Percentiles rank a stretch among this genome's conserved stretches.
Conservation (phyloP, 1,140 invertebrate species). For the Leptonema lineaticorne region DNA sequence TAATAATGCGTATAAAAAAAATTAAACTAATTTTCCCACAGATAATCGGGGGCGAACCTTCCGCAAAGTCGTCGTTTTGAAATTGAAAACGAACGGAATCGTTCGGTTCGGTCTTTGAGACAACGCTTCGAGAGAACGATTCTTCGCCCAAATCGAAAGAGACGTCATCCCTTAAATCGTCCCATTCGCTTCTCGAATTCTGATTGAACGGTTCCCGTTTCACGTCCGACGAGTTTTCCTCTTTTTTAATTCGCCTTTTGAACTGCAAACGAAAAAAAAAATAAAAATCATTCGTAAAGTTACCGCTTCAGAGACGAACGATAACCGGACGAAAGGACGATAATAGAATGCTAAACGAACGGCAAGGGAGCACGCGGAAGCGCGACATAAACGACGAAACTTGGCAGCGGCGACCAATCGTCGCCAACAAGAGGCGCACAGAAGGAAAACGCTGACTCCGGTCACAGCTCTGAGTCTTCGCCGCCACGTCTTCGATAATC, state of each 20-base stretch:
- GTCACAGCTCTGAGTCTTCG: neutral
- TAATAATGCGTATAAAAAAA: neutral
- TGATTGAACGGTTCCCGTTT: conserved; percentile 9
- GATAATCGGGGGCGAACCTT: neutral
- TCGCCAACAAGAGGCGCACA: neutral
- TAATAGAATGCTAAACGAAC: neutral
- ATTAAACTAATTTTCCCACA: neutral
- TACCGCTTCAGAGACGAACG: neutral
- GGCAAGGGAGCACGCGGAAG: neutral
- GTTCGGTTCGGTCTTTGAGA: neutral
- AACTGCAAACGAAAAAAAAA: neutral
- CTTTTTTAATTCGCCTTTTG: neutral
- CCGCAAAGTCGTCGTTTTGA: neutral
- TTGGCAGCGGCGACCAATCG: neutral
- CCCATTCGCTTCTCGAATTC: conserved; percentile 3
- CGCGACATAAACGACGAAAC: neutral
- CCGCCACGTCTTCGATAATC: neutral
- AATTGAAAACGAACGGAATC: neutral
- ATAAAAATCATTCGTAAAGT: neutral
- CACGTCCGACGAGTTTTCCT: neutral
- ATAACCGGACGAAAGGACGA: neutral
- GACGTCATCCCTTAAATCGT: conserved; percentile 5
- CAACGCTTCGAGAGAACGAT: neutral
- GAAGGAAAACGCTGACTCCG: neutral
- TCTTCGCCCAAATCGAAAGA: conserved; percentile 2